Evolutionary conservation across 2,888 invertebrate species (phyloP), one percentile per base, ranked within the genome.

Genomic region (Watsonalla binaria): DNA sequence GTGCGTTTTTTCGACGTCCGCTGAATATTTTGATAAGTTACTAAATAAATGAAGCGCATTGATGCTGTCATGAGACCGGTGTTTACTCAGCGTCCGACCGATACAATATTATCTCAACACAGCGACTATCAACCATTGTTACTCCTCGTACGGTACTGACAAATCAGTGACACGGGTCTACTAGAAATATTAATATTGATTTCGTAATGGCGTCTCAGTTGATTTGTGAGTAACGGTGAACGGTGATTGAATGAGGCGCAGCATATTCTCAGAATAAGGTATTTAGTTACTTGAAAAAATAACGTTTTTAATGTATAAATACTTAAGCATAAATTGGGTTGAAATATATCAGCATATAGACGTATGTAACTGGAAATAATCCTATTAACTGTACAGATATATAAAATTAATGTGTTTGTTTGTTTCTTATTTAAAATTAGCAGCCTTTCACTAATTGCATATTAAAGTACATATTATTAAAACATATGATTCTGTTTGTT

Each of bases 41-140:
- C 82, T 82, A 86, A 86, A 86, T 88, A 88, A 88, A 89, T 88
- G 86, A 88, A 73, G 76, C 62, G 75, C 75, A 87, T 89, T 90
- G 88, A 90, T 80, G 63, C 72, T 80, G 89, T 86, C 88, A 82
- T 70, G 54, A 72, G 59, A 69, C 62, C 64, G 72, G 63, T 89
- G 87, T 90, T 90, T 85, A 78, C 78, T 75, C 78, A 85, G 80
- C 73, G 76, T 66, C 61, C 71, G 69, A 59, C 61, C 63, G 61
- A 51, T 61, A 63, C 62, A 66, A 72, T 69, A 57, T 68, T 70
- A 63, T 65, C 65, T 66, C 65, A 71, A 68, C 68, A 64, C 64
- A 62, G 72, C 74, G 74, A 81, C 78, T 75, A 72, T 73, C 79
- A 66, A 47, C 63, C 62, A 72, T 82, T 80, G 80, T 82, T 66